phyloP scores from a whole-genome alignment of 2,888 invertebrate species.

The Isotomurus palustris region DNA sequence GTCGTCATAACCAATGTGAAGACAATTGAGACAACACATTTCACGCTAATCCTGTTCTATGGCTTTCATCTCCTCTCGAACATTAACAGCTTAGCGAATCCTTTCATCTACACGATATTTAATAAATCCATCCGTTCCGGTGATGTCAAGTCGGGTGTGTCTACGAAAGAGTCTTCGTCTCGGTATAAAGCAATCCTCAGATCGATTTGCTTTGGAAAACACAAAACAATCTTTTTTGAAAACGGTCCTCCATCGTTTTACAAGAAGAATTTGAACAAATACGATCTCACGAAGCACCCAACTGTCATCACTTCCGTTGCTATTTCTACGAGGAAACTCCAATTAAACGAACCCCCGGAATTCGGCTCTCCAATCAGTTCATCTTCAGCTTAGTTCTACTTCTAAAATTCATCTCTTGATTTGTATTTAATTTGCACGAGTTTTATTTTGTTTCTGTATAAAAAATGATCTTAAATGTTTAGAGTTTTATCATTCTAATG shows the following conservation, averaged over 20 bases:
- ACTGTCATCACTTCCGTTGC: too few relatives aligned
- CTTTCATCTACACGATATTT: conserved; percentile 59
- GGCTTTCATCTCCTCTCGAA: conserved; percentile 55
- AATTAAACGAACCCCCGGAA: too few relatives aligned
- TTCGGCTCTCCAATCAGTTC: too few relatives aligned
- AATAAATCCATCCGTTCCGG: conserved; percentile 49
- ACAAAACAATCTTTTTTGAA: neutral
- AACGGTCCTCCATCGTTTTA: neutral
- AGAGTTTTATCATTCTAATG: too few relatives aligned
- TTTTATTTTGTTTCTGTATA: too few relatives aligned
- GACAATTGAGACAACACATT: conserved; percentile 9
- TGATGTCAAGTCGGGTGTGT: too few relatives aligned
- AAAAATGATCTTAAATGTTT: too few relatives aligned
- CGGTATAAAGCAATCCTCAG: neutral
- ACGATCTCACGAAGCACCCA: conserved; percentile 4
- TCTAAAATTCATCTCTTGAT: too few relatives aligned
- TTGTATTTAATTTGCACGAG: too few relatives aligned
- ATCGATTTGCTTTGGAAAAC: neutral
- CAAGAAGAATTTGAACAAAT: neutral
- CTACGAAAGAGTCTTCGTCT: too few relatives aligned
- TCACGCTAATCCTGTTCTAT: conserved; percentile 50
- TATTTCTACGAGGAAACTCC: conserved; percentile 8
- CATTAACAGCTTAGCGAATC: conserved; percentile 57
- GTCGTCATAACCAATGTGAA: conserved; percentile 49
- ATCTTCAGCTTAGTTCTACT: too few relatives aligned